Evolutionary conservation across 2,797 vertebrate species (phyloP), one percentile per base, ranked within the genome.

Genomic region (Helicolenus hilgendorfi): DNA sequence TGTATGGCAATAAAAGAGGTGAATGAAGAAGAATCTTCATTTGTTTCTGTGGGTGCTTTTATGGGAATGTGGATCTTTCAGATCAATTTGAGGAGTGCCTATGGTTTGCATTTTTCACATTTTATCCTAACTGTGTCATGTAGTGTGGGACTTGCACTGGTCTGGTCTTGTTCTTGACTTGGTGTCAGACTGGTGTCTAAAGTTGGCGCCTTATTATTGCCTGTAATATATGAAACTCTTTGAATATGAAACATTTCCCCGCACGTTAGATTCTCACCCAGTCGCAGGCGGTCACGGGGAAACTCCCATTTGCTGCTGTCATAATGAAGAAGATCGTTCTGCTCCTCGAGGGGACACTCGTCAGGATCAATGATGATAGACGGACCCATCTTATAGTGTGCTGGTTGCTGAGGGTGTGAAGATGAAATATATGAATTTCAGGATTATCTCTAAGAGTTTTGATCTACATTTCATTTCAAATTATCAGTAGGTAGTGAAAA

Each of bases 281-380:
- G 97, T 78, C 97, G 97, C 71, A 99, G 97, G 14, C 98, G 97
- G 86, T 99, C 98, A 29, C 98, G 96, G 4, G 98, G 98, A 95
- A 99, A 99, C 95, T 99, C 98, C 98, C 98, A 99, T 88, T 98
- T 99, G 81, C 95, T 98, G 97, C 98, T 97, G 91, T 99, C 98
- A 0, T 99, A 99, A 74, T 98, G 98, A 41, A 99, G 97, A 7
- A 98, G 98, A 4, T 99, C 98, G 18, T 98, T 98, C 92, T 99
- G 98, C 93, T 99, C 98, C 0, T 98, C 98, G 0, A 99, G 97
- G 3, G 98, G 98, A 95, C 98, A 98, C 94, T 99, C 98, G 29
- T 98, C 98, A 0, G 98, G 98, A 93, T 99, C 98, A 95, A 99
- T 98, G 92, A 99, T 99, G 78, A 99, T 99, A 0, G 98, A 99